These are phyloP conservation scores for Ryuthela nishihirai DNA, from an alignment of 2,888 invertebrate genomes.

Conservation along the genomic window DNA sequence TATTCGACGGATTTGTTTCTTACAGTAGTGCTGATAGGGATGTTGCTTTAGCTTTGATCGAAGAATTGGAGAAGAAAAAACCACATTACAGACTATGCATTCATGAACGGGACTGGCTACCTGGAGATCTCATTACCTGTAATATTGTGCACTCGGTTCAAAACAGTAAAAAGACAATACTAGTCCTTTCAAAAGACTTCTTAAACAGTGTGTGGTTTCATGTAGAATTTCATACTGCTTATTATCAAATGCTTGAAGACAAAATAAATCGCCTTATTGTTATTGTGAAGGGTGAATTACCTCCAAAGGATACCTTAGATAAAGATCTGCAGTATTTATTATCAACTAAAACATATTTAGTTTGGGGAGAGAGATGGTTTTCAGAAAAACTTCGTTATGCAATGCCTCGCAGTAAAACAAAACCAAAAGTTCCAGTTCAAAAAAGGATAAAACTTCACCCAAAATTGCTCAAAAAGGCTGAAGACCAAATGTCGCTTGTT, in stretches of 20 bases:
- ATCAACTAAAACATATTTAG: slow-evolving; percentile 42
- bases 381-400: slow-evolving; percentile 43
- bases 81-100: slow-evolving; percentile 38
- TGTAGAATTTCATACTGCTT: slow-evolving; percentile 43
- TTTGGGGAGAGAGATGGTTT: slow-evolving; percentile 42
- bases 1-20: slow-evolving; percentile 41
- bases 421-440: neutral
- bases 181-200: slow-evolving; percentile 41
- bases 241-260: slow-evolving; percentile 43
- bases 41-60: slow-evolving; percentile 36
- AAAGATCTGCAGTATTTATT: slow-evolving; percentile 40
- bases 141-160: slow-evolving; percentile 43
- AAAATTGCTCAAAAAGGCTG: neutral
- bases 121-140: slow-evolving; percentile 41
- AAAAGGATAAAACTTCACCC: neutral
- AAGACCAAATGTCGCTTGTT: slow-evolving; percentile 1
- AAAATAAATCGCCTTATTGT: slow-evolving; percentile 42
- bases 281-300: slow-evolving; percentile 41
- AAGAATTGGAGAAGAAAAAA: slow-evolving; percentile 29
- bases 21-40: slow-evolving; percentile 41
- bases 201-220: slow-evolving; percentile 42
- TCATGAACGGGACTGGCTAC: slow-evolving; percentile 43
- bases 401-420: slow-evolving; percentile 34
- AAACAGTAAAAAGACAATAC: slow-evolving; percentile 41
- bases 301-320: slow-evolving; percentile 40